phyloP scores from a whole-genome alignment of 1,140 invertebrate species.

The Diuraphis noxia region DNA sequence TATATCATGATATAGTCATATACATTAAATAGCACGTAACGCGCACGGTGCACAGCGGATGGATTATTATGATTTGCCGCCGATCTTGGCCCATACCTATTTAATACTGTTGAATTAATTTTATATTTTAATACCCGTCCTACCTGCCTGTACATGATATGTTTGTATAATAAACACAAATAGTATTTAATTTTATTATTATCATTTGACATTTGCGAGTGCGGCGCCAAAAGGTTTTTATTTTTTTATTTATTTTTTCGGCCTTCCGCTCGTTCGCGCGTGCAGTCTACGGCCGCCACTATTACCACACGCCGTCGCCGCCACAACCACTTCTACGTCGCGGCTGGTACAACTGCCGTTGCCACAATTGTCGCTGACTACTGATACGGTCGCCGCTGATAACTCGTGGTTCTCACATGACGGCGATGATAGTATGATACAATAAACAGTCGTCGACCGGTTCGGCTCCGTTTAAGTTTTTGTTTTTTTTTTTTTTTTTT shows the following conservation, averaged over 20 bases:
- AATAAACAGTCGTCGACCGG: constrained; percentile 23
- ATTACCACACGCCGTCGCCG: not conserved
- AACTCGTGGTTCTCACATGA: not conserved
- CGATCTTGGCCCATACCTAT: not conserved
- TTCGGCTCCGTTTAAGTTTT: not conserved
- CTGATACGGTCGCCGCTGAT: not conserved
- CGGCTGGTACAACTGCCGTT: not conserved
- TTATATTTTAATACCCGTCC: not conserved
- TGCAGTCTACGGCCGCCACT: not conserved
- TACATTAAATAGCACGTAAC: not conserved
- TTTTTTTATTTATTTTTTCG: not conserved
- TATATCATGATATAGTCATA: not conserved
- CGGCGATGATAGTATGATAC: not conserved
- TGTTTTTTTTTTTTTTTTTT: constrained; percentile 17
- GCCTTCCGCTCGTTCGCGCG: not conserved
- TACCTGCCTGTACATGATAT: not conserved
- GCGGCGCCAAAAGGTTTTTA: not conserved
- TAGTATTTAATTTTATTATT: not conserved
- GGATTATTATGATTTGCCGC: not conserved
- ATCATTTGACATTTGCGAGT: not conserved
- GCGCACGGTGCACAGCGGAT: not conserved
- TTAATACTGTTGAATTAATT: not conserved
- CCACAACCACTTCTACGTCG: not conserved
- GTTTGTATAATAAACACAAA: too few relatives aligned
- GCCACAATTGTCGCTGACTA: not conserved